Conservation (phyloP, 1,140 invertebrate genomes). For the Musca domestica region DNA sequence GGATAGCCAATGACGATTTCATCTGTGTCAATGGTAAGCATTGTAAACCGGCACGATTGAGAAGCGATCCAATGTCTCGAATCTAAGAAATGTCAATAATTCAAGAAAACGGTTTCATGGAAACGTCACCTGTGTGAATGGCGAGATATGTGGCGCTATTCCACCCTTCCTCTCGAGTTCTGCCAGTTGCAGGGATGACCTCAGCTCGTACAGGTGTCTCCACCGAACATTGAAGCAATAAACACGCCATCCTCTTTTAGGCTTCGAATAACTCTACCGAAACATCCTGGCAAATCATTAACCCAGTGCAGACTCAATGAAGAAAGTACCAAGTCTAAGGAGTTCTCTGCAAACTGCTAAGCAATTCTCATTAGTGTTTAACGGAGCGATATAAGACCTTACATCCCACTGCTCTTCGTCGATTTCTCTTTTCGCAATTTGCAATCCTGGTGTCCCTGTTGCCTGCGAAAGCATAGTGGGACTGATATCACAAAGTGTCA, state of each 20-base stretch:
- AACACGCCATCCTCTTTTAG: conserved; percentile 92
- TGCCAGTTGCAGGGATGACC: conserved; percentile 88
- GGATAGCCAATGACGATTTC: conserved; percentile 91
- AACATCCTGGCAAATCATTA: conserved; percentile 90
- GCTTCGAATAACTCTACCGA: conserved; percentile 67
- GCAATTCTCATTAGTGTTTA: background rate
- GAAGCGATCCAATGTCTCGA: conserved; percentile 68
- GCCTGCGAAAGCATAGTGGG: conserved; percentile 71
- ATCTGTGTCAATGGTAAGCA: conserved; percentile 95
- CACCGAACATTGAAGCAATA: conserved; percentile 92
- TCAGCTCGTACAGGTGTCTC: conserved; percentile 93
- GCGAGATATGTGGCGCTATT: conserved; percentile 89
- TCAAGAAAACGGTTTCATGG: background rate
- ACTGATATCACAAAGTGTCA: conserved; percentile 73
- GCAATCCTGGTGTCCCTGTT: conserved; percentile 64
- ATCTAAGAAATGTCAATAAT: conserved; percentile 31
- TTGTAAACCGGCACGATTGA: conserved; percentile 87
- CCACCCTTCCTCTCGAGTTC: conserved; percentile 92
- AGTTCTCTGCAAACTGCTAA: conserved; percentile 75
- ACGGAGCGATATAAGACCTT: conserved; percentile 31
- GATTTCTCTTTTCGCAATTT: conserved; percentile 65
- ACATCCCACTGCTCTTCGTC: conserved; percentile 84
- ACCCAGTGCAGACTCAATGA: conserved; percentile 93
- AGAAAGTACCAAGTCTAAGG: conserved; percentile 83
- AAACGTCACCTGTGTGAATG: conserved; percentile 67